These are phyloP conservation scores for Phyllotreta striolata DNA, from an alignment of 2,888 invertebrate genomes.

Conservation along the genomic window DNA sequence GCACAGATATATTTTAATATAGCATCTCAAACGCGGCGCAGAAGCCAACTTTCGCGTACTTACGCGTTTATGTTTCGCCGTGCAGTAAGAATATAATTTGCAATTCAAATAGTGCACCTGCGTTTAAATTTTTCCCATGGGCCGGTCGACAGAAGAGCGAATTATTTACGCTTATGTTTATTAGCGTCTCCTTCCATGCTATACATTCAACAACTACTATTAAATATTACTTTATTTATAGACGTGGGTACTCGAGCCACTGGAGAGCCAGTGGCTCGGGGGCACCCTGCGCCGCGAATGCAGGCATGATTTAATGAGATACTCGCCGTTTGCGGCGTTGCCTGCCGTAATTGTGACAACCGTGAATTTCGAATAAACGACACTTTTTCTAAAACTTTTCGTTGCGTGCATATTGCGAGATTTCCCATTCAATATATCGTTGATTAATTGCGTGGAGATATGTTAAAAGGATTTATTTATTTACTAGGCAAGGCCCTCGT, in stretches of 20 bases:
- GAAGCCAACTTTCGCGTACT: not conserved
- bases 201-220: constrained; percentile 46
- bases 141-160: constrained; percentile 51
- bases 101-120: constrained; percentile 62
- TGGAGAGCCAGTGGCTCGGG: constrained; percentile 20
- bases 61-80: constrained; percentile 19
- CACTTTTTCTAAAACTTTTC: too few relatives aligned
- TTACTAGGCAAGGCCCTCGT: too few relatives aligned
- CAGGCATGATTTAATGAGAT: constrained; percentile 6
- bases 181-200: constrained; percentile 55
- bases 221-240: constrained; percentile 44
- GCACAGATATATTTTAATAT: too few relatives aligned
- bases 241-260: constrained; percentile 25
- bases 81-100: constrained; percentile 53
- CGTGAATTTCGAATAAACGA: too few relatives aligned
- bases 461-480: too few relatives aligned
- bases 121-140: constrained; percentile 60
- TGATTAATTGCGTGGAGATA: too few relatives aligned
- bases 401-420: too few relatives aligned
- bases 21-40: too few relatives aligned
- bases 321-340: not conserved
- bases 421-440: too few relatives aligned
- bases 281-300: constrained; percentile 18
- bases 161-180: constrained; percentile 59
- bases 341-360: too few relatives aligned